Evolutionary conservation across 2,797 vertebrate species (phyloP), one percentile per base, ranked within the genome.

Genomic region (Oreonectes daqikongensis): DNA sequence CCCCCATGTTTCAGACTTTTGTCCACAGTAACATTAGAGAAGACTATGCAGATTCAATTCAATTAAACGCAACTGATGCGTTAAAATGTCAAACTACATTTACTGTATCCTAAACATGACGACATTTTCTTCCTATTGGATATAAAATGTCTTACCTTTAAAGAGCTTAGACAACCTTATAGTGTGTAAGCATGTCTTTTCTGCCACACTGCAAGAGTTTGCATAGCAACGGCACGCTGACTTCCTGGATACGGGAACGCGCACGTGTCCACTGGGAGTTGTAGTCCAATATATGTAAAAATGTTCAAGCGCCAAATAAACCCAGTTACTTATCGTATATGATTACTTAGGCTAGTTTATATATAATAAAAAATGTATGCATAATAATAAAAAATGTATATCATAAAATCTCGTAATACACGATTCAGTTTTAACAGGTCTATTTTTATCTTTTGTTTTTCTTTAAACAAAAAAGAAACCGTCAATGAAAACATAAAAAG

Each of bases 191-290:
- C 44, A 24, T 61, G 66, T 46, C 26, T 38, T 18, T 38, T 42
- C 8, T 40, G 44, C 14, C 28, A 17, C n/a, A 18, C 7, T 14
- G 38, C 0, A 15, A 82, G 90, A 86, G 92, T 94, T 94, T 94
- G 85, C 87, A 85, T 93, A 85, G 83, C 92, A 89, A 94, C 92
- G 83, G 74, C 7, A 26, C 48, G 3, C 1, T 2, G 2, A 87
- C 89, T 94, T 93, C 93, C 93, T 94, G 90, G 93, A 90, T 88
- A 93, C 92, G 46, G 66, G 20, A 50, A 38, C 64, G 14, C 9
- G 44, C 55, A 59, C 1, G 86, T 3, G 74, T 48, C 69, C 8
- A 20, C 86, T n/a, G 91, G 92, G 92, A 92, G 60, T 85, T 90
- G 91, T 89, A 92, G 90, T 92, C 14, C 69, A 30, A 20, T 44